Evolutionary conservation across 1,140 invertebrate genomes (phyloP).

Genomic region (Eufriesea mexicana): DNA sequence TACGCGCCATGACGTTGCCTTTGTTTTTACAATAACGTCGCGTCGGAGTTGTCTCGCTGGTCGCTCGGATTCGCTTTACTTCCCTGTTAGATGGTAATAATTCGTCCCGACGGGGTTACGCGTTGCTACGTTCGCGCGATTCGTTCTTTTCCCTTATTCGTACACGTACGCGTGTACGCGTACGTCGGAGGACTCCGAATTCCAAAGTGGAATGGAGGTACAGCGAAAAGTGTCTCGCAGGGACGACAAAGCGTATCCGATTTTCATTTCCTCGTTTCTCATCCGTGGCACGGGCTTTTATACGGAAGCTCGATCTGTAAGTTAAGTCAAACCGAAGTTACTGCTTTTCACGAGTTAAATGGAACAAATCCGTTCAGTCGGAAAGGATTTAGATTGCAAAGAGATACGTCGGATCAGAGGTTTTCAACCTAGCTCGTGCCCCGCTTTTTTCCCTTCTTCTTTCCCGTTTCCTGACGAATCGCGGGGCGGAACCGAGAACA

Average conservation of each 20-base stretch:
- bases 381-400: constrained; percentile 42
- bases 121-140: no score
- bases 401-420: constrained; percentile 28
- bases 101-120: not conserved
- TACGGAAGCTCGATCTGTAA: constrained; percentile 17
- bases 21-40: constrained; percentile 22
- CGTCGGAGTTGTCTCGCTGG: not conserved
- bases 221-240: not conserved
- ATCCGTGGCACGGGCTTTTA: not conserved
- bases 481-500: not conserved
- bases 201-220: not conserved
- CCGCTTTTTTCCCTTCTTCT: not conserved
- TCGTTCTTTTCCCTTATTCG: no score
- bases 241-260: not conserved
- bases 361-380: constrained; percentile 39
- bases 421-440: not conserved
- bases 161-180: no score
- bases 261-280: constrained; percentile 15
- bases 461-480: not conserved
- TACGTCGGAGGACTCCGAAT: no score
- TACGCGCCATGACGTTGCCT: not conserved
- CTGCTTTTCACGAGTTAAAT: constrained; percentile 36
- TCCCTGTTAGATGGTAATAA: not conserved
- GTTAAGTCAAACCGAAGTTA: constrained; percentile 43
- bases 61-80: not conserved